Evolutionary conservation across 2,888 invertebrate genomes (phyloP), one percentile per base, ranked within the genome.

Genomic region (Nyleta sp.): DNA sequence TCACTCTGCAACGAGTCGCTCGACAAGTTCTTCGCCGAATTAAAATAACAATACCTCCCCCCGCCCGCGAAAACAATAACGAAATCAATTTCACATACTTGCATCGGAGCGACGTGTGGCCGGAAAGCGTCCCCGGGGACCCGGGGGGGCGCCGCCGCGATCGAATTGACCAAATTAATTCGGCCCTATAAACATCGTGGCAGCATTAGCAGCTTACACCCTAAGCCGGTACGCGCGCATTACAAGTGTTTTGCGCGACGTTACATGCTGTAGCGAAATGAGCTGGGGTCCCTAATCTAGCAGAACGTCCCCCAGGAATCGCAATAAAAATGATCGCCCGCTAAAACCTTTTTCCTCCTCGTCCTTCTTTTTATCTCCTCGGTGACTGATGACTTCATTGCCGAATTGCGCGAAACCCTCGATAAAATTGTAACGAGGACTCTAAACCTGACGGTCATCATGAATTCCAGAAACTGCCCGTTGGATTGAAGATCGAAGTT

Each of bases 181-280:
- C 88, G 85, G 86, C 85, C 86, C 88, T 83, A 84, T 87, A 88
- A 90, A 89, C 88, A 88, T 87, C 84, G 86, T 78, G 82, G 83
- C 80, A 79, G 85, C 88, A 87, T 89, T 88, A 87, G 85, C 86
- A 87, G 86, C 84, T 87, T 85, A 82, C 80, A 62, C 75, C 87
- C 85, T 82, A 84, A 87, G 85, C 84, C 81, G 81, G 84, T 83
- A 80, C 78, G 62, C 83, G 81, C 85, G 80, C 82, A 84, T 86
- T 90, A 90, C 90, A 90, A 91, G 90, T 90, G 89, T 90, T 90
- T 90, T 88, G 89, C 90, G 85, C 85, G 85, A 82, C 84, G 86
- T 88, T 87, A 83, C 85, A 84, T 82, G 85, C 80, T 84, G 85
- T 84, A 87, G 82, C 84, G 79, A 83, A 84, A 82, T 80, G 82